These are phyloP conservation scores for Microcebus tavaratra DNA, from an alignment of 2,113 vertebrate genomes.

Conservation along the genomic window DNA sequence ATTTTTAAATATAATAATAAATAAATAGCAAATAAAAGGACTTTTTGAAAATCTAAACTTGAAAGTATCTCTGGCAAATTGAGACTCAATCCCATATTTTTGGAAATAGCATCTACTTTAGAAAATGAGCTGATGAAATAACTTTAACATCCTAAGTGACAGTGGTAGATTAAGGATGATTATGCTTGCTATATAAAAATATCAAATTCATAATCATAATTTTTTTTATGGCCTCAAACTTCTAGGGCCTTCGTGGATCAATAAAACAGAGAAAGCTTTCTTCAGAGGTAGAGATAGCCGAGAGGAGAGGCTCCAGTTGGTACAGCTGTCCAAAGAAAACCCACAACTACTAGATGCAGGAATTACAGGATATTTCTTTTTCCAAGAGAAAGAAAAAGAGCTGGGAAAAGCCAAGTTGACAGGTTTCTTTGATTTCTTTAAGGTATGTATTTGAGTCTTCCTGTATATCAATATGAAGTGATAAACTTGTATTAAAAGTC, in stretches of 20 bases:
- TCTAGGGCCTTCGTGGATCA: constrained; percentile 90
- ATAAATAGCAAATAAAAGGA: background rate
- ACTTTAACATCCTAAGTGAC: background rate
- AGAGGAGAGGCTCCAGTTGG: constrained; percentile 92
- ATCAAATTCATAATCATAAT: constrained; percentile 12
- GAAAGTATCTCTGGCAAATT: constrained; percentile 6
- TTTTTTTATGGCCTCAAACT: constrained; percentile 56
- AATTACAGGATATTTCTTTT: constrained; percentile 97
- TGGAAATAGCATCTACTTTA: background rate
- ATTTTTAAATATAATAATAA: background rate
- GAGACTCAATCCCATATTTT: background rate
- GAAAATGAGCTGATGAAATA: constrained; percentile 7
- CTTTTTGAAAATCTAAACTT: background rate
- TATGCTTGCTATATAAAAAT: constrained; percentile 3
- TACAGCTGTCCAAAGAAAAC: constrained; percentile 88
- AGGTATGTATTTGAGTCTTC: constrained; percentile 84
- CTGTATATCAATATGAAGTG: background rate
- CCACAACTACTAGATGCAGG: constrained; percentile 94
- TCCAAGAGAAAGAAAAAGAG: constrained; percentile 92
- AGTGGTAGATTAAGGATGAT: background rate
- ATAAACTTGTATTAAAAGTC: background rate
- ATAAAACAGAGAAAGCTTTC: constrained; percentile 92
- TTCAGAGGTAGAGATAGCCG: constrained; percentile 95
- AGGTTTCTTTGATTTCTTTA: constrained; percentile 98
- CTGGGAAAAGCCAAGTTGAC: constrained; percentile 91